phyloP scores from a whole-genome alignment of 1,140 invertebrate genomes.

The Lasioglossum baleicum region DNA sequence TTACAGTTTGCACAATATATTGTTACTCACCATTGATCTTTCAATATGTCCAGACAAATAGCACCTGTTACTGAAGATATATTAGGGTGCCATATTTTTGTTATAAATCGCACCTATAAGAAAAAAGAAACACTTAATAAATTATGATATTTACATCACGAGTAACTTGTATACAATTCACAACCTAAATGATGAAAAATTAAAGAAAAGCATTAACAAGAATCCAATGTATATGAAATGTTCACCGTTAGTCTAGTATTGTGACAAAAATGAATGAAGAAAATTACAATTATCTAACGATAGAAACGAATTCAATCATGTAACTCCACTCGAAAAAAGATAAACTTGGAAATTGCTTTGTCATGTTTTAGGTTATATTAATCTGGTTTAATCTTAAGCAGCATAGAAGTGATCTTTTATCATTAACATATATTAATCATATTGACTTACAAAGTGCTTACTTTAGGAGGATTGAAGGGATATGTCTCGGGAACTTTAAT shows the following conservation, averaged over 20 bases:
- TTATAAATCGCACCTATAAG: constrained; percentile 92
- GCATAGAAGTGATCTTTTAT: constrained; percentile 12
- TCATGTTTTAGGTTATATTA: constrained; percentile 27
- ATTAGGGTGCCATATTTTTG: constrained; percentile 99
- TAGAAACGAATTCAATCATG: neutral
- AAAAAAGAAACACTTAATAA: constrained; percentile 8
- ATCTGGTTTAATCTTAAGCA: constrained; percentile 8
- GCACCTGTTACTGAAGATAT: constrained; percentile 99
- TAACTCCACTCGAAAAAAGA: constrained; percentile 14
- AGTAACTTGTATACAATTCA: neutral
- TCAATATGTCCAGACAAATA: constrained; percentile 99
- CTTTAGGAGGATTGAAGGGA: constrained; percentile 99
- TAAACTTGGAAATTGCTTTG: constrained; percentile 30
- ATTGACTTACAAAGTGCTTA: constrained; percentile 76
- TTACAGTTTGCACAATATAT: constrained; percentile 5
- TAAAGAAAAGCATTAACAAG: neutral
- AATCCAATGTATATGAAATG: neutral
- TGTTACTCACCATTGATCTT: constrained; percentile 94
- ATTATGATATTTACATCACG: neutral
- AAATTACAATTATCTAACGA: neutral
- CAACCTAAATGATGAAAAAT: neutral
- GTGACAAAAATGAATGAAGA: too few species aligned
- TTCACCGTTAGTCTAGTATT: neutral
- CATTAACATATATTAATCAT: constrained; percentile 31
- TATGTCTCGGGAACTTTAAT: constrained; percentile 99